Conservation (phyloP, 2,888 invertebrate genomes). For the Nemoura dubitans region DNA sequence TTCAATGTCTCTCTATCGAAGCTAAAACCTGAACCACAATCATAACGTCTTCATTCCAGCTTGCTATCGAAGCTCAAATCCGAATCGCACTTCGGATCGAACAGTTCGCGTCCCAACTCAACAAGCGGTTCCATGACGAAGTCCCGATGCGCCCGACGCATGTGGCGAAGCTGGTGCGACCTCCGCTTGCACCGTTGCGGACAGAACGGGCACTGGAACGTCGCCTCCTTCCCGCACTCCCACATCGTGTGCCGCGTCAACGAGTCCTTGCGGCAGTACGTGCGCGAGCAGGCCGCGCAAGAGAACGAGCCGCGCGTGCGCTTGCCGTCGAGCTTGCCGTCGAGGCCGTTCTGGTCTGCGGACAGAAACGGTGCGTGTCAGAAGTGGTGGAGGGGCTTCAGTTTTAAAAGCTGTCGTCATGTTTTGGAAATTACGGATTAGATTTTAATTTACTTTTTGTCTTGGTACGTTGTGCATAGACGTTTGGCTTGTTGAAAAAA, state of each 20-base stretch:
- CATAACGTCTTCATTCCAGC: too few relatives aligned
- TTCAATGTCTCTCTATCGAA: too few relatives aligned
- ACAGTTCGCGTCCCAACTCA: background rate
- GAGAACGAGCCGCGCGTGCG: slow-evolving; percentile 50
- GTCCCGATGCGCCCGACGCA: slow-evolving; percentile 65
- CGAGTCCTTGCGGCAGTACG: slow-evolving; percentile 55
- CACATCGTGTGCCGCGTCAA: slow-evolving; percentile 57
- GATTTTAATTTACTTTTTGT: too few relatives aligned
- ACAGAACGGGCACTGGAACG: slow-evolving; percentile 63
- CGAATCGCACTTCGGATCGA: background rate
- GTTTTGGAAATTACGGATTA: too few relatives aligned
- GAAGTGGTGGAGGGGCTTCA: background rate
- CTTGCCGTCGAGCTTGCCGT: background rate
- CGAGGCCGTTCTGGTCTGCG: background rate
- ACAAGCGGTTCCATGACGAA: slow-evolving; percentile 55
- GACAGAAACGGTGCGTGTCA: background rate
- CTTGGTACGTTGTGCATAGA: too few relatives aligned
- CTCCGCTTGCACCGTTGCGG: slow-evolving; percentile 60
- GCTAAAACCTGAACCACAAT: too few relatives aligned
- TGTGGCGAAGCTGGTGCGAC: slow-evolving; percentile 64
- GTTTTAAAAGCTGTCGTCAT: too few relatives aligned
- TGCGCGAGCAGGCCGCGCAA: slow-evolving; percentile 54
- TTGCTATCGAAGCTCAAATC: background rate
- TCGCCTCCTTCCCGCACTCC: slow-evolving; percentile 65
- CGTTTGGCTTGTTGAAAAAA: too few relatives aligned